Base-by-base conservation (phyloP, 2,797 vertebrate genomes). In the Acanthis flammea region DNA sequence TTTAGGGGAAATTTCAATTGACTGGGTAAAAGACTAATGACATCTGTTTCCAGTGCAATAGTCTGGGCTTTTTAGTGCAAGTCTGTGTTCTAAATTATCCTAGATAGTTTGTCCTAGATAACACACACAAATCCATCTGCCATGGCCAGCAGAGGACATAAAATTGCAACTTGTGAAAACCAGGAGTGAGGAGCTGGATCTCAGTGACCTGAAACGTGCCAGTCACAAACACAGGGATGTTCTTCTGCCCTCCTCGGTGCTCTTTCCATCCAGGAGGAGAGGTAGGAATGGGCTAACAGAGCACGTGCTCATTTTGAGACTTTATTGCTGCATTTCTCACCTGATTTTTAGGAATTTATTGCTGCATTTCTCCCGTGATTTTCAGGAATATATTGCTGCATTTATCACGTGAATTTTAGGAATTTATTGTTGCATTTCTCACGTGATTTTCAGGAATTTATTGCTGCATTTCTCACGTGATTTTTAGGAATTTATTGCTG, bases 51-150 rank as follows among this genome's bases (percentile, higher is more conserved):
- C 76, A 83, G 57, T 51, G 62, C 83, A 92, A 86, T 15, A 75
- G 28, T 62, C 41, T 17, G 62, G 23, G 45, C 45, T 84, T 91
- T 89, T 72, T 68, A 95, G 74, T 67, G 33, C 44, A 83, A 90
- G 57, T 57, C 50, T 75, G 27, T 88, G 11, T 63, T 88, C 78
- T 74, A 42, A 88, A 48, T 21, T 77, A 80, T 37, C 89, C 80
- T 92, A 94, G 61, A 92, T 90, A 90, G 54, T 58, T 88, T 73
- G 94, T 54, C 92, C 94, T 79, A 92, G 55, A 88, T 88, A 76
- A 70, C 33, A 71, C 3, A 55, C 6, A 65, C 48, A 80, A 55
- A 77, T 53, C 83, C 86, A 90, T 90, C 88, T 96, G 88, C 68
- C 78, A 27, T 8, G 25, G 55, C 67, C 63, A 94, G 47, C 47